Conservation (phyloP, 2,113 vertebrate genomes). For the Prionailurus viverrinus region DNA sequence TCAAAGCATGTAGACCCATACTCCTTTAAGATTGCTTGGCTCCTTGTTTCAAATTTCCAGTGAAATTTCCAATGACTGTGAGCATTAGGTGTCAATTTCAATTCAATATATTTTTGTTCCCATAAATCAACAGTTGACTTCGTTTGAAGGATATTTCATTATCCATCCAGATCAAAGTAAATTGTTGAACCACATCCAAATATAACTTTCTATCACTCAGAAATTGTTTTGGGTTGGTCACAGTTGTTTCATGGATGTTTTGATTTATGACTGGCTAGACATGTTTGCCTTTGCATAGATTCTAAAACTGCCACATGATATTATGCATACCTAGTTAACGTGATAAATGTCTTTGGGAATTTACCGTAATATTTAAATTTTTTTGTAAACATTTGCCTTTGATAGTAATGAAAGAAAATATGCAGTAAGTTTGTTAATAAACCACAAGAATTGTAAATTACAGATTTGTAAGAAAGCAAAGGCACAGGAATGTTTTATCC, state of each 20-base stretch:
- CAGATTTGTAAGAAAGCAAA: background rate
- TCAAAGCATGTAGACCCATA: background rate
- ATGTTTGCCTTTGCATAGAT: background rate
- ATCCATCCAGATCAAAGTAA: background rate
- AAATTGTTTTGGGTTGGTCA: background rate
- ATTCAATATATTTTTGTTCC: background rate
- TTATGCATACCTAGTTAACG: background rate
- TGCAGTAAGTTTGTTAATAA: background rate
- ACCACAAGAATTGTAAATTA: background rate
- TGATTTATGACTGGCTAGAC: background rate
- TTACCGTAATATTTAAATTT: background rate
- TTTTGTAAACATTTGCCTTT: background rate
- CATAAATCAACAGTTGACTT: background rate
- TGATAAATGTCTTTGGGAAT: background rate
- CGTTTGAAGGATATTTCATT: background rate
- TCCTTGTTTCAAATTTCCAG: background rate
- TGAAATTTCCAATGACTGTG: background rate
- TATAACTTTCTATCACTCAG: background rate
- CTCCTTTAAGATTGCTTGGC: background rate
- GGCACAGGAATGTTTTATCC: background rate
- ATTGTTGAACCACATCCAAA: background rate
- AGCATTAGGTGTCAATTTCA: background rate
- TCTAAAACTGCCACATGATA: background rate
- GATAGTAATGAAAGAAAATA: slow-evolving; percentile 19
- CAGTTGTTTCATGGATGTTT: background rate